Evolutionary conservation across 2,113 vertebrate species (phyloP).

Genomic region (Microtus pennsylvanicus): DNA sequence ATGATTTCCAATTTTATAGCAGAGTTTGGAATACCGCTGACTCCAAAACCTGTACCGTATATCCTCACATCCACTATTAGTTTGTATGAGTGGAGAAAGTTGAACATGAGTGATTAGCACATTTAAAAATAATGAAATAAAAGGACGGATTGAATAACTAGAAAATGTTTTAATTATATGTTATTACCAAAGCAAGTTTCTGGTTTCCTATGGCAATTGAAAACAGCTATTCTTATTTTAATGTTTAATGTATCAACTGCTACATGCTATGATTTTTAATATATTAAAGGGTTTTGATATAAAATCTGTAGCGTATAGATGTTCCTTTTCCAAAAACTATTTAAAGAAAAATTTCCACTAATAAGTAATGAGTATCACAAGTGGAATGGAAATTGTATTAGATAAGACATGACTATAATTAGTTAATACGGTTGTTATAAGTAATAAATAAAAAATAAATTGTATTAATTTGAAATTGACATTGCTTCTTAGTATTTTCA

Average conservation of each 20-base stretch:
- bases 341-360: constrained; percentile 17
- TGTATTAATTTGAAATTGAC: background rate
- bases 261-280: constrained; percentile 36
- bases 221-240: constrained; percentile 22
- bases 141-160: background rate
- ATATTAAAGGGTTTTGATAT: constrained; percentile 11
- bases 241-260: background rate
- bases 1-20: background rate
- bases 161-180: constrained; percentile 4
- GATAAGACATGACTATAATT: background rate
- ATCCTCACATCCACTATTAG: background rate
- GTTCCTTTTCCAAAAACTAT: background rate
- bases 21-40: background rate
- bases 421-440: background rate
- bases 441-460: background rate
- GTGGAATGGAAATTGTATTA: background rate
- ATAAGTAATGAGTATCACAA: constrained; percentile 16
- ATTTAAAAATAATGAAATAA: constrained; percentile 39
- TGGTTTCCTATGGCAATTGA: constrained; percentile 22
- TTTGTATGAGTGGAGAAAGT: constrained; percentile 21
- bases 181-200: background rate
- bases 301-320: constrained; percentile 53
- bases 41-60: background rate
- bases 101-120: background rate
- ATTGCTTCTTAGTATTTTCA: constrained; percentile 15